phyloP scores from a whole-genome alignment of 2,797 vertebrate genomes.

The Peromyscus melanophrys region DNA sequence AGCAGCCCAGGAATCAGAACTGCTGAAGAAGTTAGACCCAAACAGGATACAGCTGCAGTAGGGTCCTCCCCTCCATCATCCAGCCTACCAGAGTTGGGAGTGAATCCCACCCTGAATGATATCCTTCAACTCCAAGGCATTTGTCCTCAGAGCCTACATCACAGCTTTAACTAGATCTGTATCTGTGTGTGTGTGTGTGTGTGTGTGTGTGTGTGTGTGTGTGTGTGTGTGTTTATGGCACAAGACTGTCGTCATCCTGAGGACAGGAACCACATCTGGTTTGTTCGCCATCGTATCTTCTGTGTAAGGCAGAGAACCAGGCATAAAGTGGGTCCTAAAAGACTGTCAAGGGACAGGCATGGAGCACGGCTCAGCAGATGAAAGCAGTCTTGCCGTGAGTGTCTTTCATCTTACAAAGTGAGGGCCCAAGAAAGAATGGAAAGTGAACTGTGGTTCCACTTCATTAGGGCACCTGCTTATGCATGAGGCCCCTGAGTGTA shows the following conservation, averaged over 20 bases:
- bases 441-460: neutral
- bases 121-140: neutral
- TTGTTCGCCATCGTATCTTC: neutral
- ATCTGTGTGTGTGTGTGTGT: neutral
- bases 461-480: neutral
- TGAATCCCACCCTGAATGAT: neutral
- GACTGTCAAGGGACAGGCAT: neutral
- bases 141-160: neutral
- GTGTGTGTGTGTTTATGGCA: neutral
- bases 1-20: neutral
- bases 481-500: neutral
- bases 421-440: neutral
- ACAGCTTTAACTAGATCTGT: neutral
- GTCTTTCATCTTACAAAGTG: neutral
- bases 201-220: no score
- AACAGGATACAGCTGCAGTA: neutral
- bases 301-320: neutral
- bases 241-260: neutral
- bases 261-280: neutral
- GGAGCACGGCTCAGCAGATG: neutral
- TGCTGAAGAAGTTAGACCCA: neutral
- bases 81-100: neutral
- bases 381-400: neutral
- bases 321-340: slow-evolving; percentile 12
- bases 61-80: neutral